These are phyloP conservation scores for Trogon melanurus DNA, from an alignment of 2,113 vertebrate genomes.

Conservation along the genomic window DNA sequence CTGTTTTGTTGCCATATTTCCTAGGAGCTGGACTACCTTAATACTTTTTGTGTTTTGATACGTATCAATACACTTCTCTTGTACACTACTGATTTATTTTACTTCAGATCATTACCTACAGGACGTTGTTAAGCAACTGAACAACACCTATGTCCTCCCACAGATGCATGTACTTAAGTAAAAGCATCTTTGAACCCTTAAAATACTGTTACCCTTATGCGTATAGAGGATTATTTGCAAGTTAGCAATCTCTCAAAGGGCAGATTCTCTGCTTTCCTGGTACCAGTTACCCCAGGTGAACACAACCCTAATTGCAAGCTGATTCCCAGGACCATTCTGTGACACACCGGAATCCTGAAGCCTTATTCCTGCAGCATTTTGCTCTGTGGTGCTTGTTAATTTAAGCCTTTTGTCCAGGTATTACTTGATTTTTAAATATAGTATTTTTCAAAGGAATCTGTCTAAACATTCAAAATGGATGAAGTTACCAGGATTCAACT, in stretches of 20 bases:
- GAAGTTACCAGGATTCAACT: neutral
- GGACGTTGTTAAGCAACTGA: conserved; percentile 22
- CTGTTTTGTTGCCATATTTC: neutral
- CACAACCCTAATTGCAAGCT: neutral
- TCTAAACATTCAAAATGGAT: neutral
- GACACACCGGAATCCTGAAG: neutral
- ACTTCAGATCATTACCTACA: neutral
- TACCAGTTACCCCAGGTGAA: neutral
- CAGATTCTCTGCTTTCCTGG: neutral
- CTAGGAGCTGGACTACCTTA: neutral
- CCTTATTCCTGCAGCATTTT: neutral
- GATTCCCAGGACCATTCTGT: neutral
- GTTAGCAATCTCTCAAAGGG: neutral
- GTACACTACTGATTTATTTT: neutral
- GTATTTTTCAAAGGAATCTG: neutral
- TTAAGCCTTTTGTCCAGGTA: neutral
- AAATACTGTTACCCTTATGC: neutral
- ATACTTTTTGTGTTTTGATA: neutral
- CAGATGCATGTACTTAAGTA: neutral
- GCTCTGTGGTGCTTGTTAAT: neutral
- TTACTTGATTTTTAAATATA: neutral
- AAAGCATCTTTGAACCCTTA: neutral
- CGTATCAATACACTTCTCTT: neutral
- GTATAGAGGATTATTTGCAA: neutral
- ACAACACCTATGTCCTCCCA: neutral